Evolutionary conservation across 2,888 invertebrate genomes (phyloP).

Genomic region (Pheosia gnoma): DNA sequence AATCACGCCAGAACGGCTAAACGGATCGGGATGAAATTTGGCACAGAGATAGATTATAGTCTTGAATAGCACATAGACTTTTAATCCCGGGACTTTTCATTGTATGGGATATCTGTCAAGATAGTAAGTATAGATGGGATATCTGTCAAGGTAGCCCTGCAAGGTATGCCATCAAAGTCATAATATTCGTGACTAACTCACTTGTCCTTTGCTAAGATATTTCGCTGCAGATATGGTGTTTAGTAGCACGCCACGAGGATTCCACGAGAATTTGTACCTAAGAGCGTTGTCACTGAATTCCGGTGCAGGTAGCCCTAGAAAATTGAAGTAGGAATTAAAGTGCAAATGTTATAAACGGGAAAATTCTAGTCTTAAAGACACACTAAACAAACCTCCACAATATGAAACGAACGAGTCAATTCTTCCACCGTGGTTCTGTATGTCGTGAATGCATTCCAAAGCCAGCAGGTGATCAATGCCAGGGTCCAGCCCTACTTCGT

Average conservation of each 20-base stretch:
- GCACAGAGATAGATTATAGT: no score
- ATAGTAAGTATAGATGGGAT: no score
- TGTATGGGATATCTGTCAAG: no score
- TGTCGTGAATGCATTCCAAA: constrained; percentile 97
- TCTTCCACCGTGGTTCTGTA: constrained; percentile 94
- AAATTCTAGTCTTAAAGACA: neutral
- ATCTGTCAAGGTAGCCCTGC: no score
- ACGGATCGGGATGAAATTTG: no score
- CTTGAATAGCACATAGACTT: no score
- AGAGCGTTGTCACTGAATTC: constrained; percentile 96
- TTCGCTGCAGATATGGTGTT: constrained; percentile 96
- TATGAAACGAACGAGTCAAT: constrained; percentile 98
- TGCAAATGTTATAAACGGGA: neutral
- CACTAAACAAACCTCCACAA: constrained; percentile 90
- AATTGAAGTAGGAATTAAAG: constrained; percentile 15
- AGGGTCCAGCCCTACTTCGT: constrained; percentile 98
- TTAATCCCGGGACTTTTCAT: no score
- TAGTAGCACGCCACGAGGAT: constrained; percentile 95
- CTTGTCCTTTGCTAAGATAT: constrained; percentile 92
- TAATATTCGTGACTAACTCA: constrained; percentile 46
- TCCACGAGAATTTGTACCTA: constrained; percentile 98
- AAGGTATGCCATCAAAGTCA: no score
- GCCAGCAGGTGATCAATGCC: constrained; percentile 99
- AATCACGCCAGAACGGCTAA: no score
- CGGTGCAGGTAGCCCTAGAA: constrained; percentile 95